These are phyloP conservation scores for Pseudois nayaur DNA, from an alignment of 2,113 vertebrate genomes.

Conservation along the genomic window DNA sequence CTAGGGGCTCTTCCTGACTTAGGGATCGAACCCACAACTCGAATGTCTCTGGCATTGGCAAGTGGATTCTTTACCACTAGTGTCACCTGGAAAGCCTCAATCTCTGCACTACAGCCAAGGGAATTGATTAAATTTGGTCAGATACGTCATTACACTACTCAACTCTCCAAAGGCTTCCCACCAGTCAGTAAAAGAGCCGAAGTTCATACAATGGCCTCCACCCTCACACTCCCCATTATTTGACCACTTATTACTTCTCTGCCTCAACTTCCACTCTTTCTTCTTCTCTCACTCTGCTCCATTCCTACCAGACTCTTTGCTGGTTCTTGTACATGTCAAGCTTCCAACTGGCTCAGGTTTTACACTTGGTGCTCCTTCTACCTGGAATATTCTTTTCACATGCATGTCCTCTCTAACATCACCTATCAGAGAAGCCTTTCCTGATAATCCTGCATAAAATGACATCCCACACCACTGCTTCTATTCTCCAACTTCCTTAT, in stretches of 20 bases:
- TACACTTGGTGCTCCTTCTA: neutral
- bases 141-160: neutral
- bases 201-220: neutral
- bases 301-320: neutral
- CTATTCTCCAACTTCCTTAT: neutral
- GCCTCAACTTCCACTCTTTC: neutral
- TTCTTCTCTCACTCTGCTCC: neutral
- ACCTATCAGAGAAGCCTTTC: neutral
- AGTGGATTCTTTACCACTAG: neutral
- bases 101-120: neutral
- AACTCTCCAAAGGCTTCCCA: neutral
- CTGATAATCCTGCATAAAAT: neutral
- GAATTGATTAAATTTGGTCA: neutral
- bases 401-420: neutral
- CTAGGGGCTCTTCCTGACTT: neutral
- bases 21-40: neutral
- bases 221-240: neutral
- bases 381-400: neutral
- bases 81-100: neutral
- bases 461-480: too few relatives aligned
- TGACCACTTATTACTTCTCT: neutral
- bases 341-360: neutral
- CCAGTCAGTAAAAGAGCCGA: neutral
- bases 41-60: neutral
- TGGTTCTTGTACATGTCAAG: neutral